A percentile compares a stretch with the other conserved stretches of the same genome.
Evolutionary conservation across 1,140 invertebrate genomes (phyloP).

Genomic region (Diachasmimorpha longicaudata): DNA sequence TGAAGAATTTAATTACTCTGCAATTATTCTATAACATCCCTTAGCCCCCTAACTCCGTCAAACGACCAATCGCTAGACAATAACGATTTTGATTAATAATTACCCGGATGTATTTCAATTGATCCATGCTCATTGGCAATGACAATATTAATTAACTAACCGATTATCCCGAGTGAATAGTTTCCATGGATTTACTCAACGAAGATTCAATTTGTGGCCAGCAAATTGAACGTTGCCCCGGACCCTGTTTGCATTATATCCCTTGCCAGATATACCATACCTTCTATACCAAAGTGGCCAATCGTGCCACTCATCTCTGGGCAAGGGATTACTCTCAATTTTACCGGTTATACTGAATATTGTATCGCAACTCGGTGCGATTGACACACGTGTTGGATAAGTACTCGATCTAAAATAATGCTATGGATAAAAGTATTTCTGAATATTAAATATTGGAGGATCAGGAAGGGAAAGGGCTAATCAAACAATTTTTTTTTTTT

Average conservation of each 20-base stretch:
- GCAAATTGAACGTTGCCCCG: slow-evolving; percentile 25
- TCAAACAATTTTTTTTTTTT: too few species aligned
- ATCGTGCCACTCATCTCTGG: background rate
- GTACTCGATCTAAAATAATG: background rate
- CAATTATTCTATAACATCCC: too few species aligned
- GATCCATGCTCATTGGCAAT: background rate
- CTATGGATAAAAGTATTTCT: background rate
- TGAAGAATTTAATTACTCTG: too few species aligned
- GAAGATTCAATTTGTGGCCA: slow-evolving; percentile 25
- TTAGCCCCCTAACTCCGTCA: too few species aligned
- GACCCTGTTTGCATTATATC: slow-evolving; percentile 8
- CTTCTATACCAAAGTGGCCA: background rate
- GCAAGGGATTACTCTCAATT: background rate
- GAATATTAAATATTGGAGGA: background rate
- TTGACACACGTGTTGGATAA: background rate
- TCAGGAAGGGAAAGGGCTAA: background rate
- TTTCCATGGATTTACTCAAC: slow-evolving; percentile 19
- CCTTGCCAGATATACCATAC: background rate
- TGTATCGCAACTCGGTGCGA: background rate
- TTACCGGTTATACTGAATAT: background rate
- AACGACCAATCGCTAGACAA: too few species aligned
- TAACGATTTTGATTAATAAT: background rate
- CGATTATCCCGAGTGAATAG: slow-evolving; percentile 21
- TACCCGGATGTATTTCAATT: background rate
- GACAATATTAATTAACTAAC: slow-evolving; percentile 29